Evolutionary conservation across 1,140 invertebrate species (phyloP).

Genomic region (Oreohelix idahoensis): DNA sequence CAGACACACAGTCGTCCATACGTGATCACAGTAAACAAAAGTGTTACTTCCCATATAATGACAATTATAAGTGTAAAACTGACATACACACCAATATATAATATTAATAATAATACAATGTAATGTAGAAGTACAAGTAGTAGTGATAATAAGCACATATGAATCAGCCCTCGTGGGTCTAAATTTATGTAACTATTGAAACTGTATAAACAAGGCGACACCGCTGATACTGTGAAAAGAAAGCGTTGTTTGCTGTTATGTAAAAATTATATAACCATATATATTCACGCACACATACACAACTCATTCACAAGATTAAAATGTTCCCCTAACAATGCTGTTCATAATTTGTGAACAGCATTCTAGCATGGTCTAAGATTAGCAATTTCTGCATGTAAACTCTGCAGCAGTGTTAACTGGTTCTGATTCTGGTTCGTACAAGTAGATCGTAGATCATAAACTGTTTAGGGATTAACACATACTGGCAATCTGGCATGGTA

Average conservation of each 20-base stretch:
- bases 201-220: background rate
- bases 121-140: background rate
- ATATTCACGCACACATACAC: background rate
- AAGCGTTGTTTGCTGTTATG: too few species aligned
- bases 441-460: too few species aligned
- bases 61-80: background rate
- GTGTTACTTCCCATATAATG: background rate
- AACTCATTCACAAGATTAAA: background rate
- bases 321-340: too few species aligned
- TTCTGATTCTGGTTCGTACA: too few species aligned
- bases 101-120: background rate
- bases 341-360: too few species aligned
- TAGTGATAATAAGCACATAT: background rate
- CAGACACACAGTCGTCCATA: background rate
- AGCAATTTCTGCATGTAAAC: too few species aligned
- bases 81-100: background rate
- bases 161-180: background rate
- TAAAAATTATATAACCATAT: too few species aligned
- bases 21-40: conserved; percentile 30
- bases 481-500: too few species aligned
- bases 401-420: too few species aligned
- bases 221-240: background rate
- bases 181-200: background rate
- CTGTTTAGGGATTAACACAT: too few species aligned
- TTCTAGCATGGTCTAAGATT: too few species aligned